phyloP scores from a whole-genome alignment of 2,888 invertebrate species.

The Sisyra nigra region DNA sequence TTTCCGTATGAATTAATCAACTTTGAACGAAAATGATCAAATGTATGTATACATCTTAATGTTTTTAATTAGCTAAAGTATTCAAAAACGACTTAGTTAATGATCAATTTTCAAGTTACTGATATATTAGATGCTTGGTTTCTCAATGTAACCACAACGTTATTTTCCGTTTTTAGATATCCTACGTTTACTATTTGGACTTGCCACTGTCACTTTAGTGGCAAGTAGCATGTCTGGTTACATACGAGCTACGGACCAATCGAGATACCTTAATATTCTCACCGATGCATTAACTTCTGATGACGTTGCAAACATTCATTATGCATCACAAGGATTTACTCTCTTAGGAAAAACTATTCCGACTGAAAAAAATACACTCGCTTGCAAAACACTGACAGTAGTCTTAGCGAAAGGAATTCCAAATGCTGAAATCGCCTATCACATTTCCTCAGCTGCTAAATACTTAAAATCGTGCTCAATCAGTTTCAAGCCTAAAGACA shows the following conservation, averaged over 20 bases:
- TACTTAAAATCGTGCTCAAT: conserved; percentile 18
- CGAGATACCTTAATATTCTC: conserved; percentile 20
- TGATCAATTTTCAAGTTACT: no score
- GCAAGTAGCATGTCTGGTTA: conserved; percentile 22
- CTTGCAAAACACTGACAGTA: conserved; percentile 1
- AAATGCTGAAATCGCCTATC: conserved; percentile 31
- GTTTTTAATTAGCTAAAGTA: no score
- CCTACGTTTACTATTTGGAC: background rate
- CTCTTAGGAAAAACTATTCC: conserved; percentile 44
- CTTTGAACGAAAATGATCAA: no score
- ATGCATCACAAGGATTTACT: conserved; percentile 56
- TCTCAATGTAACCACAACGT: no score
- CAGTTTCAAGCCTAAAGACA: conserved; percentile 2
- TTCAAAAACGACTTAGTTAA: no score
- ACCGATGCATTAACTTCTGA: conserved; percentile 20
- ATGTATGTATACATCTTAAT: no score
- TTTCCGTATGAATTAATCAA: no score
- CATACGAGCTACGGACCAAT: conserved; percentile 20
- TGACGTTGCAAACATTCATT: conserved; percentile 51
- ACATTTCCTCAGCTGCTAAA: conserved; percentile 45
- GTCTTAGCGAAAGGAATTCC: conserved; percentile 13
- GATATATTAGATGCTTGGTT: no score
- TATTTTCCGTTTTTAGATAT: background rate
- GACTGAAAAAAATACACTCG: conserved; percentile 11
- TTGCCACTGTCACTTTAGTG: background rate